A percentile compares a stretch with the other conserved stretches of the same genome.
phyloP scores from a whole-genome alignment of 2,113 vertebrate species.

The Anhinga anhinga region DNA sequence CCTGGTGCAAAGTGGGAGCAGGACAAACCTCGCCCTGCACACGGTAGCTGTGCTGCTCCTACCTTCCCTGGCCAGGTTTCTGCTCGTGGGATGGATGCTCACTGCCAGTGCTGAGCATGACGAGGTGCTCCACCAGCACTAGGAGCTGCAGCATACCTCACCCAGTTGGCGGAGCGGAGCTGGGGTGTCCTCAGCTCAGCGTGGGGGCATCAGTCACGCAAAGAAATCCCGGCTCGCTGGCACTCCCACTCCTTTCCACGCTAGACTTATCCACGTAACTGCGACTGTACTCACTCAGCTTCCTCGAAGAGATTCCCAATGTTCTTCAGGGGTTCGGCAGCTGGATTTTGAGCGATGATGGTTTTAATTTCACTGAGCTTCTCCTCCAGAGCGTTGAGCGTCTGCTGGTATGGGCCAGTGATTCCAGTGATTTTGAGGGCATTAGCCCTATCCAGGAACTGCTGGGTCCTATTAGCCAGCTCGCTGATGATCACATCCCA shows the following conservation, averaged over 20 bases:
- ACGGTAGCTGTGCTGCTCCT: not conserved
- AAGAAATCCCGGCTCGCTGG: not conserved
- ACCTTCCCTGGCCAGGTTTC: not conserved
- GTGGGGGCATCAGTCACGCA: not conserved
- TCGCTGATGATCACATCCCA: conserved; percentile 87
- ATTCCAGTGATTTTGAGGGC: conserved; percentile 86
- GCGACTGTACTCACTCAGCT: conserved; percentile 81
- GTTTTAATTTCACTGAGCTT: conserved; percentile 80
- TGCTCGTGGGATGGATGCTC: rapidly evolving
- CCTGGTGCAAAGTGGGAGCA: not conserved
- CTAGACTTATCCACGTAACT: not conserved
- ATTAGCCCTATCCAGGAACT: conserved; percentile 87
- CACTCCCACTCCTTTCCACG: not conserved
- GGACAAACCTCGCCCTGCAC: not conserved
- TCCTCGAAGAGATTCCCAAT: conserved; percentile 89
- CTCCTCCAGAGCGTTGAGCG: conserved; percentile 80
- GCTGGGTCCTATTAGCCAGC: conserved; percentile 88
- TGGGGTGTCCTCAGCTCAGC: rapidly evolving
- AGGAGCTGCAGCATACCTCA: rapidly evolving
- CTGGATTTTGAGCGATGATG: conserved; percentile 86
- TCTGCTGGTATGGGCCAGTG: conserved; percentile 86
- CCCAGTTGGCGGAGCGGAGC: not conserved
- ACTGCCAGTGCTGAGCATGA: rapidly evolving
- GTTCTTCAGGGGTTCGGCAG: conserved; percentile 86
- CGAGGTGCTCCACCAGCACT: not conserved